A percentile compares a stretch with the other conserved stretches of the same genome.
Conservation (phyloP, 2,113 vertebrate genomes). For the Actinemys pallida region DNA sequence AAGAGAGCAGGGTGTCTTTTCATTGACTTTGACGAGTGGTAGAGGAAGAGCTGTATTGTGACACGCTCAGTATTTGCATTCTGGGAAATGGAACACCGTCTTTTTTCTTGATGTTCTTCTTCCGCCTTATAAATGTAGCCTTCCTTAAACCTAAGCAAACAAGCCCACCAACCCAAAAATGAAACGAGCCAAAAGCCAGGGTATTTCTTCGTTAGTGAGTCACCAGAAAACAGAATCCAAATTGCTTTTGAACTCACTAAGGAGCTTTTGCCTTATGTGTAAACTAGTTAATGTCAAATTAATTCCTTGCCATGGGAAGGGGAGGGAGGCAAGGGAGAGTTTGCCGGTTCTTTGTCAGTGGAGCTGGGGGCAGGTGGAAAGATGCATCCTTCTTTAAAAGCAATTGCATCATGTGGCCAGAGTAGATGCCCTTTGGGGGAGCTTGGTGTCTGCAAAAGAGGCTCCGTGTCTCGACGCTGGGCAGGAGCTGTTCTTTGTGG, state of each 20-base stretch:
- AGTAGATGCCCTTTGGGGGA: not conserved
- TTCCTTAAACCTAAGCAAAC: not conserved
- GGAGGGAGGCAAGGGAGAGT: not conserved
- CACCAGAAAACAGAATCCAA: too few relatives aligned
- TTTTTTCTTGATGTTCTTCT: not conserved
- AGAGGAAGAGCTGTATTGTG: not conserved
- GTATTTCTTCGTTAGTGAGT: rapidly evolving
- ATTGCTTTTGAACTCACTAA: too few relatives aligned
- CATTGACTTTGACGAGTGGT: not conserved
- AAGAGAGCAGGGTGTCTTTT: rapidly evolving
- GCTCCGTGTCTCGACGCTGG: not conserved
- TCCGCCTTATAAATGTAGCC: not conserved
- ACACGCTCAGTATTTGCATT: rapidly evolving
- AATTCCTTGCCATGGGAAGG: not conserved
- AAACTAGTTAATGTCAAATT: not conserved
- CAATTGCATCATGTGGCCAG: not conserved
- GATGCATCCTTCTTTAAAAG: not conserved
- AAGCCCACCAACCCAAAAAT: too few relatives aligned
- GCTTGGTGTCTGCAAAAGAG: not conserved
- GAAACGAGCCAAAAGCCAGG: not conserved
- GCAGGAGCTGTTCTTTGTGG: not conserved
- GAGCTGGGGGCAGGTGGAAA: not conserved
- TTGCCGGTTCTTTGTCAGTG: not conserved
- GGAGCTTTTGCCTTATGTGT: not conserved
- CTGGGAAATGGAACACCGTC: rapidly evolving